Percentiles rank a stretch among this genome's conserved stretches.
Conservation (phyloP, 2,888 invertebrate genomes). For the Agrotis exclamationis region DNA sequence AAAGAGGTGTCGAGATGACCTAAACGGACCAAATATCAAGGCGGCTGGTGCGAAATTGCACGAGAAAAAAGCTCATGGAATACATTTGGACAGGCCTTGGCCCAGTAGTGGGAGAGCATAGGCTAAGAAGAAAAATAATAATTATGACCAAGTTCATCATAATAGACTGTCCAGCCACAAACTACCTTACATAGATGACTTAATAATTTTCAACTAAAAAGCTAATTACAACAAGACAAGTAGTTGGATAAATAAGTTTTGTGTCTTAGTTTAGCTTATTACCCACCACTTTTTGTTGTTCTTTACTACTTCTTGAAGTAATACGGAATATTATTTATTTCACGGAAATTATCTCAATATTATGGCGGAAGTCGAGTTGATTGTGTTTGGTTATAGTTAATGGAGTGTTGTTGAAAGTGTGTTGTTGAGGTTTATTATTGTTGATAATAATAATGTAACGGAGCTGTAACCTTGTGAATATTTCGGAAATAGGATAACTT, state of each 20-base stretch:
- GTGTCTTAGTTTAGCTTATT: conserved; percentile 27
- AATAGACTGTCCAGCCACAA: too few relatives aligned
- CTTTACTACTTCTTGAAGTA: conserved; percentile 37
- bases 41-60: too few relatives aligned
- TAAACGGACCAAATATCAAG: too few relatives aligned
- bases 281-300: conserved; percentile 40
- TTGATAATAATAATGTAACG: neutral
- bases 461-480: neutral
- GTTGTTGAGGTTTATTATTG: conserved; percentile 1
- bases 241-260: conserved; percentile 7
- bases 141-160: too few relatives aligned
- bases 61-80: too few relatives aligned
- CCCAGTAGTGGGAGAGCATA: too few relatives aligned
- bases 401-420: neutral
- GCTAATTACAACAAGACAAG: conserved; percentile 8
- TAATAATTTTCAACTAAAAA: conserved; percentile 1
- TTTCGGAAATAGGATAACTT: too few relatives aligned
- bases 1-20: too few relatives aligned
- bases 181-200: neutral
- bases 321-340: conserved; percentile 40
- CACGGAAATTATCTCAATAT: neutral
- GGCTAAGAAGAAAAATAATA: too few relatives aligned
- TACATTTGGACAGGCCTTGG: too few relatives aligned
- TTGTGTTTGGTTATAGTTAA: neutral
- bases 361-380: neutral